Evolutionary conservation across 2,113 vertebrate genomes (phyloP).

Genomic region (Irena cyanogastra): DNA sequence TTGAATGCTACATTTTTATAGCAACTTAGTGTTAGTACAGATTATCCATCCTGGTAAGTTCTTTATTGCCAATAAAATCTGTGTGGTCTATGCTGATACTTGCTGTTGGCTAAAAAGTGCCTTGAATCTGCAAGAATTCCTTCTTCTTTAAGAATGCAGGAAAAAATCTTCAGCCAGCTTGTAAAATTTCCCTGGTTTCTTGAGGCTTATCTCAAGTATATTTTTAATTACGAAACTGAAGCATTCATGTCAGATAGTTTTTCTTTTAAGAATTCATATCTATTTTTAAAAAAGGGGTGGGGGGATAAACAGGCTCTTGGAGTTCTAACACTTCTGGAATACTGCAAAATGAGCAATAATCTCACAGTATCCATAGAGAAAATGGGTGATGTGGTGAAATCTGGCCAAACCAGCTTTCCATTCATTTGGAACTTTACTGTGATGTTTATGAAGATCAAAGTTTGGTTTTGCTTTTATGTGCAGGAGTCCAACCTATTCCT

Average conservation of each 20-base stretch:
- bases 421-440: not conserved
- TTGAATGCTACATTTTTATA: not conserved
- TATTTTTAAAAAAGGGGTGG: not conserved
- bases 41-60: not conserved
- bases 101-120: not conserved
- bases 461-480: constrained; percentile 56
- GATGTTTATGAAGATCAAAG: constrained; percentile 42
- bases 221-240: not conserved
- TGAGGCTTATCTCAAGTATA: not conserved
- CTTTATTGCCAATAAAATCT: not conserved
- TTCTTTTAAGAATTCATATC: not conserved
- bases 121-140: not conserved
- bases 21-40: not conserved
- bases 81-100: not conserved
- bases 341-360: not conserved
- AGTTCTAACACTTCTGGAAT: not conserved
- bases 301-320: not conserved
- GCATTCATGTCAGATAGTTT: not conserved
- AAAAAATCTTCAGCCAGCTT: not conserved
- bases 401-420: not conserved
- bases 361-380: not conserved
- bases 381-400: not conserved
- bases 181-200: not conserved
- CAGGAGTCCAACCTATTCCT: constrained; percentile 86
- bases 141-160: not conserved